Evolutionary conservation across 2,113 vertebrate genomes (phyloP), one percentile per base, ranked within the genome.

Genomic region (Acinonyx jubatus): DNA sequence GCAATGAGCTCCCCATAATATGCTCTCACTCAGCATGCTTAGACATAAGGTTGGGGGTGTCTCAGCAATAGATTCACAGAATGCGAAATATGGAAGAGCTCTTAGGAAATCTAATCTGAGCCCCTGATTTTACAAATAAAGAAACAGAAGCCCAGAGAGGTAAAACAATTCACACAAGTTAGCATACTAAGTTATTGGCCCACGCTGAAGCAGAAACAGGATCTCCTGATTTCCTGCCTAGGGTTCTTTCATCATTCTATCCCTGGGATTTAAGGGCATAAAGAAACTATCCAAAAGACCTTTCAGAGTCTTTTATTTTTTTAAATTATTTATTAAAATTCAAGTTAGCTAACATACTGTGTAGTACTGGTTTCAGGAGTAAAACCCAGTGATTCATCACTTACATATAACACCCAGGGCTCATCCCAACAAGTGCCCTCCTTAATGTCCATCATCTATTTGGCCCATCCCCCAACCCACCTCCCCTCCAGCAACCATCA

Each of bases 51-150:
- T 50, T 80, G 66, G 38, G 52, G 38, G 61, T 91, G 65, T 93
- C 48, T 88, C n/a, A 50, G 91, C 48, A 81, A 84, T n/a, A 76
- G 27, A 69, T 4, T 96, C 74, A 84, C 52, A 91, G 71, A 93
- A 61, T 74, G 38, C 27, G 33, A 81, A 92, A 21, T 2, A 14
- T 1, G 5, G 65, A 68, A 55, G 45, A 57, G 16, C 55, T 80
- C 55, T 38, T 65, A 82, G 36, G 76, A 48, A 63, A 81, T 87
- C 79, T 92, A 73, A 87, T 85, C 55, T 74, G 84, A 96, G 91
- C 4, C 45, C 23, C 65, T 93, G 9, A 0, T 52, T 90, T 96
- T 55, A 80, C 48, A 81, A 86, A 82, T 83, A 94, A 85, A 86
- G 74, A 81, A 98, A 74, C 1, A 83, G 57, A 61, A 91, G 15